Evolutionary conservation across 2,797 vertebrate species (phyloP).

Genomic region (Anableps anableps): DNA sequence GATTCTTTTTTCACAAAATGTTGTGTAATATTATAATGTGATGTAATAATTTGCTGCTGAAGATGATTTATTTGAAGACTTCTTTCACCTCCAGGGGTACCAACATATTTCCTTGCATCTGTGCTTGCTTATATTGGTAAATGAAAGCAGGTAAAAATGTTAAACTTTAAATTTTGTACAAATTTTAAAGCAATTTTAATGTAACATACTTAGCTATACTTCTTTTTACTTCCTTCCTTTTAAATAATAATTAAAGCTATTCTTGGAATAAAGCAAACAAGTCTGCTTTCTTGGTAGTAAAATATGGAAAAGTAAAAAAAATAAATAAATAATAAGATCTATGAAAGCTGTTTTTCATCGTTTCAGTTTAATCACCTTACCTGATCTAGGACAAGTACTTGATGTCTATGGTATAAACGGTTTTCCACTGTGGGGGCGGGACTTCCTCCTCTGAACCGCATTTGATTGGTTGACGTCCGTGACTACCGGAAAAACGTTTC

Average conservation of each 20-base stretch:
- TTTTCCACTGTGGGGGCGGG: slow-evolving; percentile 23
- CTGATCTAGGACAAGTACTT: background rate
- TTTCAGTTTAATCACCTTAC: background rate
- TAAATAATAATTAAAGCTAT: background rate
- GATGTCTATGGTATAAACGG: too few relatives aligned
- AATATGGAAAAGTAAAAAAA: background rate
- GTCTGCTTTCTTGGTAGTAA: background rate
- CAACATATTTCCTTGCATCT: background rate
- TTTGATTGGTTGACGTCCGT: slow-evolving; percentile 59
- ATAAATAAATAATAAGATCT: background rate
- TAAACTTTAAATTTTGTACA: background rate
- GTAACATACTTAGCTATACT: too few relatives aligned
- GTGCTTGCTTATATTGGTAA: background rate
- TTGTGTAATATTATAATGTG: too few relatives aligned
- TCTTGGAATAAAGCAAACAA: background rate
- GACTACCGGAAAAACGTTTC: slow-evolving; percentile 19
- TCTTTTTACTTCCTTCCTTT: background rate
- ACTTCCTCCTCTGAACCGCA: slow-evolving; percentile 32
- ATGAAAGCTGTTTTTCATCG: background rate
- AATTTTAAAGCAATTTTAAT: background rate
- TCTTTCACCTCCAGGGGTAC: background rate
- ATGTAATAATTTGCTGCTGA: background rate
- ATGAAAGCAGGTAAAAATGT: background rate
- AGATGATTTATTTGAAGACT: background rate
- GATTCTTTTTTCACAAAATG: too few relatives aligned